Evolutionary conservation across 2,888 invertebrate genomes (phyloP), one percentile per base, ranked within the genome.

Genomic region (Agriopis aurantiaria): DNA sequence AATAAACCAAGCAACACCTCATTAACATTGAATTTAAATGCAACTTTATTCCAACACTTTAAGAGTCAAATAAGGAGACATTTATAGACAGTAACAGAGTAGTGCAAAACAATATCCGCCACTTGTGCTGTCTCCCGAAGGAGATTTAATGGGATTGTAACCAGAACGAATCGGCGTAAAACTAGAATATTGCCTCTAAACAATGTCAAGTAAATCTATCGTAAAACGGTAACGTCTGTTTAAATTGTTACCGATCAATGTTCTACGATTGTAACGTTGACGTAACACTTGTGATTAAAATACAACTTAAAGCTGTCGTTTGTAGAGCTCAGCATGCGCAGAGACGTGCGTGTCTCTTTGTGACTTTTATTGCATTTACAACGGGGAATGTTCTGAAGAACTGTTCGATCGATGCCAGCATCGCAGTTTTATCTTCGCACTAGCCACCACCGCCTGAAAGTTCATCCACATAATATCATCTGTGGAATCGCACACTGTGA

Each of bases 171-270:
- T 81, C 76, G 82, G 84, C 75, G 86, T 91, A 89, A 91, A 90
- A 89, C 81, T 75, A 82, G 82, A 83, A 86, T 84, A 86, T 85
- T 85, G 84, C 85, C 82, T 86, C 85, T 84, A 87, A 88, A 91
- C 88, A 91, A 89, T 90, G 88, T 89, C 85, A 86, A 86, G 85
- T 85, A 87, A 89, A 86, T 88, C 83, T 85, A 86, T 88, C 86
- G 87, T 88, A 83, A 91, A 89, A 87, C 82, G 80, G 85, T 69
- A 68, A 72, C 67, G 41, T 23, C 58, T 55, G 63, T 63, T 68
- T 69, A 71, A 67, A 71, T 62, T 75, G 68, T 63, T 64, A 65
- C 53, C 60, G 49, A 67, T 68, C 68, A 72, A 69, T 60, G 52
- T 60, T 60, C 71, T 63, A 57, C 71, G 33, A 68, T 69, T 62